Evolutionary conservation across 2,797 vertebrate genomes (phyloP).

Genomic region (Masticophis lateralis): DNA sequence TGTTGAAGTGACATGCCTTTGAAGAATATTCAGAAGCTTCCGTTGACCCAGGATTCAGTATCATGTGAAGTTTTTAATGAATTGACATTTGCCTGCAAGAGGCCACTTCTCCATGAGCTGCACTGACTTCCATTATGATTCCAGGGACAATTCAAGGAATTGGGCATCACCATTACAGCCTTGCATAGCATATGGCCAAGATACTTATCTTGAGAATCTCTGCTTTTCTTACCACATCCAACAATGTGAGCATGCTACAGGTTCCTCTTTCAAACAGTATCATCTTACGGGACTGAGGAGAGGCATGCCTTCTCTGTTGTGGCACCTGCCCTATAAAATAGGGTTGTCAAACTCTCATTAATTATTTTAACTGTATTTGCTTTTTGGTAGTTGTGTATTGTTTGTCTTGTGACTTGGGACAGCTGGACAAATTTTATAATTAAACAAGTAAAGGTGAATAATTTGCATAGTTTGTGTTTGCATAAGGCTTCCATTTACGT

Average conservation of each 20-base stretch:
- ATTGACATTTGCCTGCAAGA: background rate
- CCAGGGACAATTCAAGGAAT: background rate
- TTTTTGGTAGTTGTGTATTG: background rate
- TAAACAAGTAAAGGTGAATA: background rate
- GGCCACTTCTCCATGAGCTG: background rate
- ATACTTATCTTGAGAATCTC: background rate
- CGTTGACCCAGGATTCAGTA: background rate
- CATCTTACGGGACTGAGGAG: background rate
- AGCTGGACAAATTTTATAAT: background rate
- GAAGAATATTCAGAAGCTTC: background rate
- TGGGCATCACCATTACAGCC: background rate
- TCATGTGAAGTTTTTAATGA: background rate
- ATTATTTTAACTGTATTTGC: background rate
- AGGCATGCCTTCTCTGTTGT: background rate
- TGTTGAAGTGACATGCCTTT: background rate
- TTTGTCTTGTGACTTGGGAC: background rate
- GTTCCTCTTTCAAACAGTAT: background rate
- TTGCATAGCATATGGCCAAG: background rate
- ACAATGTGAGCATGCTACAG: background rate
- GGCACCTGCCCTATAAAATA: background rate
- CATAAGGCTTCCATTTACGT: background rate
- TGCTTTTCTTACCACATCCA: background rate
- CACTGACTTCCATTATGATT: background rate
- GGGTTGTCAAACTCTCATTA: background rate
- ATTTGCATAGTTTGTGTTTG: background rate